Percentiles rank a stretch among this genome's conserved stretches.
phyloP scores from a whole-genome alignment of 1,140 invertebrate species.

The Trachymyrmex cornetzi region DNA sequence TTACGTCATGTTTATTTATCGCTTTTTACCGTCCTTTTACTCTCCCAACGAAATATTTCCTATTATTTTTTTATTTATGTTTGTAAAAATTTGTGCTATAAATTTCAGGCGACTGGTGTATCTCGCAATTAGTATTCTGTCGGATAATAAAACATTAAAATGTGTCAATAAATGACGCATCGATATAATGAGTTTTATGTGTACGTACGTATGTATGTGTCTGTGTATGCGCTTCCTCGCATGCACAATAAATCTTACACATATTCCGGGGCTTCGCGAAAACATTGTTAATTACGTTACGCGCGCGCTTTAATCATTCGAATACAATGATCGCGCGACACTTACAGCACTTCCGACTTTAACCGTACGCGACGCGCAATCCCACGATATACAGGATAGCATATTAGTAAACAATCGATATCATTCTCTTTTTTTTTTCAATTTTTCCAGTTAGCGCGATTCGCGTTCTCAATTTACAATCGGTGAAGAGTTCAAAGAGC shows the following conservation, averaged over 20 bases:
- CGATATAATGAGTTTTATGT: neutral
- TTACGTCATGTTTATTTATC: slow-evolving; percentile 17
- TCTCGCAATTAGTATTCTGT: slow-evolving; percentile 27
- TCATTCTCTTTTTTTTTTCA: slow-evolving; percentile 2
- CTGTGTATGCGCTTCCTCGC: neutral
- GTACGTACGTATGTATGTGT: neutral
- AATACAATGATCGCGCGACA: slow-evolving; percentile 10
- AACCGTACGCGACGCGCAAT: neutral
- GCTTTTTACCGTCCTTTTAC: slow-evolving; percentile 3
- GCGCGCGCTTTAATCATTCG: neutral
- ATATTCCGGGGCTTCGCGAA: neutral
- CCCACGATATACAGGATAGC: neutral
- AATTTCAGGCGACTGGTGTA: slow-evolving; percentile 9
- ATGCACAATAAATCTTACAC: neutral
- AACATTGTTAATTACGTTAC: neutral
- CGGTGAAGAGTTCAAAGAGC: neutral
- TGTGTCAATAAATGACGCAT: slow-evolving; percentile 17
- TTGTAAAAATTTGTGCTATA: slow-evolving; percentile 3
- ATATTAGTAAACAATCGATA: neutral
- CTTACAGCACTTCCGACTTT: neutral
- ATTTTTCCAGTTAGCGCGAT: slow-evolving; percentile 5
- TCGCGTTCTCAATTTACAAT: neutral
- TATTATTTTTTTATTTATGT: slow-evolving; percentile 18
- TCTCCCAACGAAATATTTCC: neutral
- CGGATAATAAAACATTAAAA: slow-evolving; percentile 24